Percentiles rank a stretch among this genome's conserved stretches.
Conservation (phyloP, 2,113 vertebrate species). For the Ardeotis arabs region DNA sequence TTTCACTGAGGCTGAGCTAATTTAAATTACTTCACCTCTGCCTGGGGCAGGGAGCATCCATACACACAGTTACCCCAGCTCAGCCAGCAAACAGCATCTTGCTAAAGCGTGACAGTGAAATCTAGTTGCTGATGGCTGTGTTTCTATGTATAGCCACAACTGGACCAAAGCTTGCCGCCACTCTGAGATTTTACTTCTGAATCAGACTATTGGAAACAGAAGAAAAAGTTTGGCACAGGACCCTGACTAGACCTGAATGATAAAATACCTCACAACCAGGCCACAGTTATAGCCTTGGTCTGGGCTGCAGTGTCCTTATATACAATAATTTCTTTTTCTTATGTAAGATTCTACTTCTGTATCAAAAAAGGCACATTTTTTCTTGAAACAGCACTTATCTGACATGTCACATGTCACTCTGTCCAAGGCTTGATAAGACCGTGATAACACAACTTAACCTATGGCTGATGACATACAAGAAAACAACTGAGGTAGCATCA, state of each 20-base stretch:
- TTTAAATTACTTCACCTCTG: not conserved
- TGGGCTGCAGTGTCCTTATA: not conserved
- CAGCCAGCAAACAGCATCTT: not conserved
- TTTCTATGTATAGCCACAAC: not conserved
- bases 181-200: not conserved
- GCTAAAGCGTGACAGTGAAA: not conserved
- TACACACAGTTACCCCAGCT: rapidly evolving
- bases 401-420: not conserved
- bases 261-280: not conserved
- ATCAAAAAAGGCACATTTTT: not conserved
- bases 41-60: not conserved
- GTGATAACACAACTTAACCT: not conserved
- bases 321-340: not conserved
- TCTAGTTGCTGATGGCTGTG: not conserved
- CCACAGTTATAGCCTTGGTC: not conserved
- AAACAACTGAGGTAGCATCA: not conserved
- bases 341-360: not conserved
- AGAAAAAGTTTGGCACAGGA: not conserved
- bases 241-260: rapidly evolving
- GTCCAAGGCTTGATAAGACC: not conserved
- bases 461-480: not conserved
- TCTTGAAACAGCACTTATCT: not conserved
- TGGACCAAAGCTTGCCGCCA: not conserved
- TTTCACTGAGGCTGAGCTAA: not conserved
- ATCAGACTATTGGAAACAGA: not conserved